Evolutionary conservation across 1,140 invertebrate genomes (phyloP).

Genomic region (Zeugodacus cucurbitae): DNA sequence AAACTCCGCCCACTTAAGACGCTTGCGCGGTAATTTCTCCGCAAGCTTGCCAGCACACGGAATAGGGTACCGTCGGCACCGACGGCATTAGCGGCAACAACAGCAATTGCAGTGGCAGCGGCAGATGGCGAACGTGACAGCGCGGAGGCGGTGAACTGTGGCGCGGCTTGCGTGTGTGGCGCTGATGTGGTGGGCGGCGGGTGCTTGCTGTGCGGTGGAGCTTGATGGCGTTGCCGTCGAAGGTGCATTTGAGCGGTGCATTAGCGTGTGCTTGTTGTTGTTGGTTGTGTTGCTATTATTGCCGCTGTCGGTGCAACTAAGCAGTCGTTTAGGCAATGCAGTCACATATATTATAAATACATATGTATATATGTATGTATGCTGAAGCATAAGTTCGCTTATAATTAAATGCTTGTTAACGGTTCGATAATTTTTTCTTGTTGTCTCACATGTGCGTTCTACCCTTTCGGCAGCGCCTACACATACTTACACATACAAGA

Average conservation of each 20-base stretch:
- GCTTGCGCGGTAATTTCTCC: constrained; percentile 48
- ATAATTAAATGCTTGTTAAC: constrained; percentile 47
- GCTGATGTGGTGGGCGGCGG: background rate
- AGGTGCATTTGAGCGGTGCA: background rate
- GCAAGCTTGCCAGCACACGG: background rate
- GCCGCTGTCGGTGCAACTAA: background rate
- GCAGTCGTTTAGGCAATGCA: constrained; percentile 45
- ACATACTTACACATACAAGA: background rate
- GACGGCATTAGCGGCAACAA: background rate
- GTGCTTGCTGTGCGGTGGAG: background rate
- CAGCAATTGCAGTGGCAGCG: background rate
- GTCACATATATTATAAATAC: background rate
- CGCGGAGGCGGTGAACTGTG: background rate
- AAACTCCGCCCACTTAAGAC: constrained; percentile 66
- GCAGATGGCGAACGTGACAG: background rate
- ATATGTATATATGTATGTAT: background rate
- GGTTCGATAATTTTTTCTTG: constrained; percentile 47
- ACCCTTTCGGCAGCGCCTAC: background rate
- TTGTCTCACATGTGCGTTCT: background rate
- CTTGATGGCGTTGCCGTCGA: background rate
- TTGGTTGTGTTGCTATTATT: background rate
- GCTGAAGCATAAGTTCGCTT: background rate
- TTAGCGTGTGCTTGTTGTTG: background rate
- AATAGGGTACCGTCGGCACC: constrained; percentile 7
- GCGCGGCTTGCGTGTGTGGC: background rate